phyloP scores from a whole-genome alignment of 2,797 vertebrate genomes.

The Chiroxiphia lanceolata region DNA sequence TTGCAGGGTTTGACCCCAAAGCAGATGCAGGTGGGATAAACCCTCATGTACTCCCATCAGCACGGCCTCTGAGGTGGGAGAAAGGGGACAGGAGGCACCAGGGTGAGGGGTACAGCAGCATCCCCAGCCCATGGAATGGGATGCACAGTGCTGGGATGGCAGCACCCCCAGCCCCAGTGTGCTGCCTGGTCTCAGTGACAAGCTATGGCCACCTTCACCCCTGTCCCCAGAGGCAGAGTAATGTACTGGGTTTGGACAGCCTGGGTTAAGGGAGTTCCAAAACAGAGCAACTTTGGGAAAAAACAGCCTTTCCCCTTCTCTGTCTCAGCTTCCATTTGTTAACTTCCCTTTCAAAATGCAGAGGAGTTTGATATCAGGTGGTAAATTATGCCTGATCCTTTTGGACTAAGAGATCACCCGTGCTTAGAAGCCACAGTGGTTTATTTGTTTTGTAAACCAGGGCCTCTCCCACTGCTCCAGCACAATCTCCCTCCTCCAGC shows the following conservation, averaged over 20 bases:
- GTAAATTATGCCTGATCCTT: background rate
- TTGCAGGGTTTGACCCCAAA: background rate
- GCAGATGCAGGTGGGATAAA: background rate
- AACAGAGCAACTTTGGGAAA: background rate
- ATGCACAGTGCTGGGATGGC: background rate
- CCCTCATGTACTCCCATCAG: rapidly evolving
- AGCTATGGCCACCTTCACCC: background rate
- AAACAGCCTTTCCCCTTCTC: background rate
- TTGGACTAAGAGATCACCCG: background rate
- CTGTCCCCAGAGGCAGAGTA: background rate
- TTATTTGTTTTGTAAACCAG: slow-evolving; percentile 29
- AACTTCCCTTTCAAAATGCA: background rate
- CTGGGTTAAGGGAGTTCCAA: background rate
- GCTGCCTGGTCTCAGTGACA: rapidly evolving
- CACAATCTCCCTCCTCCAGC: background rate
- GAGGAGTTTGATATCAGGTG: background rate
- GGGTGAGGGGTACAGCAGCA: background rate
- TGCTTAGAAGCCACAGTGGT: background rate
- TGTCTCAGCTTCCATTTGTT: background rate
- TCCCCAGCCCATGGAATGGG: background rate
- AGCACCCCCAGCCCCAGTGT: background rate
- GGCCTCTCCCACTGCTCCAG: background rate
- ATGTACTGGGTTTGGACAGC: rapidly evolving
- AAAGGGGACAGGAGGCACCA: rapidly evolving
- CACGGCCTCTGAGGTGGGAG: background rate